Base-by-base conservation (phyloP, 2,113 vertebrate genomes). In the Barbus barbus region DNA sequence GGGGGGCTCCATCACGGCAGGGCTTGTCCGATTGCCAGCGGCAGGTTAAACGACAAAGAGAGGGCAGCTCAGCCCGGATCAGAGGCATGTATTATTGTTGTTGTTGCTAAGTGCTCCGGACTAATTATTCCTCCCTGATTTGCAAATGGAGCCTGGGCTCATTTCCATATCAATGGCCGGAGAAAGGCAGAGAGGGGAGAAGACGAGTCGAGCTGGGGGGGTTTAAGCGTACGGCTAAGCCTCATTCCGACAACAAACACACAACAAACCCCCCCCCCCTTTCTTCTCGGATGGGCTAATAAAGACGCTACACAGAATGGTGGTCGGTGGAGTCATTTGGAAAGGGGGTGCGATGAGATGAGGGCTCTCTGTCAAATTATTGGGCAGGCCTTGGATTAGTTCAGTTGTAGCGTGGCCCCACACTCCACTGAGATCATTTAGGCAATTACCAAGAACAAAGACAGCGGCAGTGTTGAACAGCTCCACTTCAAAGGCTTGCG, bases 391-490 rank as follows among this genome's bases (percentile, higher is more conserved):
- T 90, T 91, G 91, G 93, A 95, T 95, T 94, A 93, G 92, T 90
- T 92, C 87, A 89, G 91, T 92, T 94, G 94, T 93, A 93, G 87
- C 91, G 86, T 91, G 90, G 91, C 86, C 90, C 92, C 2, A 71
- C 85, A 87, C 93, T 94, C 93, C 94, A 86, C 83, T 87, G 95
- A 95, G 94, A 94, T 94, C 94, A 94, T 95, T 95, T 95, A 95
- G 92, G 93, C 93, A 95, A 95, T 95, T 95, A 95, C 90, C 92
- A 93, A 94, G 94, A 95, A 95, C 94, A 95, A 94, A 95, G 94
- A 88, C 78, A 88, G 90, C 91, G 88, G 89, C 89, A 89, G 91
- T 88, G 93, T 88, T 86, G 90, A 93, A 92, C 93, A 93, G 92
- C 92, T 90, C 75, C 92, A 94, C 95, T 93, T 95, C 94, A 95